Evolutionary conservation across 2,113 vertebrate genomes (phyloP).

Genomic region (Burhinus bistriatus): DNA sequence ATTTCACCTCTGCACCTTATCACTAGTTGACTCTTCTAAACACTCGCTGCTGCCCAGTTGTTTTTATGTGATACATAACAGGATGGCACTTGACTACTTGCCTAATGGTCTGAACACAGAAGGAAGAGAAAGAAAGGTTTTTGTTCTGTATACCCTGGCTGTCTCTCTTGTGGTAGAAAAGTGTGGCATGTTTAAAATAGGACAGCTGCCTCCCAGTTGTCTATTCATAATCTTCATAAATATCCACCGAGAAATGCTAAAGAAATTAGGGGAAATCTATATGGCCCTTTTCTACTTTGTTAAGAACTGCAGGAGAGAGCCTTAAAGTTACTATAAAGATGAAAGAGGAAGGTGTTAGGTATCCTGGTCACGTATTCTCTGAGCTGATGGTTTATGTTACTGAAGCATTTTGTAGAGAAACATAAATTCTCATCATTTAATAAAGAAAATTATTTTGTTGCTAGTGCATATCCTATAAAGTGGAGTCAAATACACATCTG

Average conservation of each 20-base stretch:
- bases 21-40: neutral
- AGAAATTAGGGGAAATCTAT: neutral
- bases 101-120: neutral
- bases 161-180: neutral
- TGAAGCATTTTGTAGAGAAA: neutral
- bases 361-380: neutral
- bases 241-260: neutral
- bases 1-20: neutral
- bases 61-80: neutral
- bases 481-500: neutral
- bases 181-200: neutral
- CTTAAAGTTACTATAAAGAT: conserved; percentile 5
- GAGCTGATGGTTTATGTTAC: neutral
- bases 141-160: neutral
- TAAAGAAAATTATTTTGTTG: neutral
- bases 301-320: neutral
- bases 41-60: neutral
- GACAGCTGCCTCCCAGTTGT: neutral
- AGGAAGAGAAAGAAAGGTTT: neutral
- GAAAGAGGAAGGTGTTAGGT: neutral
- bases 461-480: neutral
- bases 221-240: neutral
- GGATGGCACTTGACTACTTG: neutral
- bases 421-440: neutral
- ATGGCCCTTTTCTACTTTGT: neutral